Evolutionary conservation across 2,113 vertebrate genomes (phyloP).

Genomic region (Zingel zingel): DNA sequence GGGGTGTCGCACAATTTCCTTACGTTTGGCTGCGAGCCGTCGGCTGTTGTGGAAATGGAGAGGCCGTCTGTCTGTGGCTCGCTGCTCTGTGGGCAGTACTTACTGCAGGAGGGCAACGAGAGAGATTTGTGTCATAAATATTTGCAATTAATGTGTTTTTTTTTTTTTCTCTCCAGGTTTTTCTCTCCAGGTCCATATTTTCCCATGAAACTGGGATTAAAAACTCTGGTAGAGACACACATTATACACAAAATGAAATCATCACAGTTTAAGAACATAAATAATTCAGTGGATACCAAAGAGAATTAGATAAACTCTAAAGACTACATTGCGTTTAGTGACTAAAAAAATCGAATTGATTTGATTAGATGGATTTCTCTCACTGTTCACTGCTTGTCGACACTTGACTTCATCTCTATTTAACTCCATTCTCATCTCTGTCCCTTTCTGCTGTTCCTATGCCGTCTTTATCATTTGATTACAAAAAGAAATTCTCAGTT

Average conservation of each 20-base stretch:
- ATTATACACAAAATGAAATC: neutral
- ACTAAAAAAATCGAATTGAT: neutral
- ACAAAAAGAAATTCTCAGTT: neutral
- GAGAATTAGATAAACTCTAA: neutral
- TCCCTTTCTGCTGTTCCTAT: neutral
- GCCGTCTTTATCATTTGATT: neutral
- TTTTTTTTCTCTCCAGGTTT: neutral
- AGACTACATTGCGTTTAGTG: neutral
- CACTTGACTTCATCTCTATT: neutral
- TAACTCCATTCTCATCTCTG: neutral
- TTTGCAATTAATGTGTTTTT: constrained; percentile 10
- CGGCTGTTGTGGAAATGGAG: constrained; percentile 96
- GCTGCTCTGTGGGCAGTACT: constrained; percentile 90
- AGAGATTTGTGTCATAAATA: constrained; percentile 35
- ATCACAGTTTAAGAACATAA: neutral
- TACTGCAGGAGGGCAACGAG: constrained; percentile 74
- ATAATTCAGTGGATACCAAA: constrained; percentile 16
- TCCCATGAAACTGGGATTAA: neutral
- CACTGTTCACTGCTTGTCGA: neutral
- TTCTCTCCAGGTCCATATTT: neutral
- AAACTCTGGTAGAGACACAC: neutral
- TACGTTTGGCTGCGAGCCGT: constrained; percentile 98
- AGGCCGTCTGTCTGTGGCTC: constrained; percentile 97
- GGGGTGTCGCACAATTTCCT: constrained; percentile 87
- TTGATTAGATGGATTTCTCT: constrained; percentile 6